Percentiles rank a stretch among this genome's conserved stretches.
These are phyloP conservation scores for Ecliptopera silaceata DNA, from an alignment of 2,888 invertebrate genomes.

Conservation along the genomic window DNA sequence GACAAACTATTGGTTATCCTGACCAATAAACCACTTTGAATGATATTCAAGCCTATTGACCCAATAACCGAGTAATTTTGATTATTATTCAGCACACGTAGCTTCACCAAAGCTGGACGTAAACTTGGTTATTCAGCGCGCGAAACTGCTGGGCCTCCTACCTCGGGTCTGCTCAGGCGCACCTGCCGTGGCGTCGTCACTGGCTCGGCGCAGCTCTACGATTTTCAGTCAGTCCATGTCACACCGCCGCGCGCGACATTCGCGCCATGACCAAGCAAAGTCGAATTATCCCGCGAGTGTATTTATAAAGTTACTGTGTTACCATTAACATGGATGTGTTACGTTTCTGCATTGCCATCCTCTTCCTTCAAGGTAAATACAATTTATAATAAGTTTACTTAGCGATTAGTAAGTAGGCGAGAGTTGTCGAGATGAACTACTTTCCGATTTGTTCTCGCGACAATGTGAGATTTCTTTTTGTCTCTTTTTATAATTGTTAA, in stretches of 20 bases:
- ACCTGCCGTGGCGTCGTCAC: slow-evolving; percentile 52
- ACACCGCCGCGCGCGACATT: slow-evolving; percentile 44
- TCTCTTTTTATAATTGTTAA: slow-evolving; percentile 3
- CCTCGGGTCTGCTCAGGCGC: slow-evolving; percentile 45
- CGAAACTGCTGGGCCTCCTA: slow-evolving; percentile 50
- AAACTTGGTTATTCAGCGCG: slow-evolving; percentile 66
- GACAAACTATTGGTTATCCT: too few species aligned
- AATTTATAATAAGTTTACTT: background rate
- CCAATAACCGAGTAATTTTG: slow-evolving; percentile 40
- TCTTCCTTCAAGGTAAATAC: slow-evolving; percentile 56
- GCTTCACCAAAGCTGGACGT: slow-evolving; percentile 40
- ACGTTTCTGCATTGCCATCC: slow-evolving; percentile 52
- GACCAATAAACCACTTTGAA: background rate
- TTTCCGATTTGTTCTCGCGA: slow-evolving; percentile 42
- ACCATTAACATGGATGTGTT: slow-evolving; percentile 68
- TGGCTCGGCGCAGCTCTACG: slow-evolving; percentile 2
- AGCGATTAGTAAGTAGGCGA: slow-evolving; percentile 26
- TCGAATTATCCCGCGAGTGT: slow-evolving; percentile 62
- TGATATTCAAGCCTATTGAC: slow-evolving; percentile 40
- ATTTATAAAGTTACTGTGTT: slow-evolving; percentile 50
- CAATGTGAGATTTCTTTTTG: slow-evolving; percentile 44
- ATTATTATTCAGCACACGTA: slow-evolving; percentile 44
- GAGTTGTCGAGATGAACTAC: slow-evolving; percentile 44
- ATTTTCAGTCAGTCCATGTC: slow-evolving; percentile 51
- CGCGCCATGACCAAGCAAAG: slow-evolving; percentile 60